Base-by-base conservation (phyloP, 1,140 invertebrate species). In the Oncopeltus fasciatus region DNA sequence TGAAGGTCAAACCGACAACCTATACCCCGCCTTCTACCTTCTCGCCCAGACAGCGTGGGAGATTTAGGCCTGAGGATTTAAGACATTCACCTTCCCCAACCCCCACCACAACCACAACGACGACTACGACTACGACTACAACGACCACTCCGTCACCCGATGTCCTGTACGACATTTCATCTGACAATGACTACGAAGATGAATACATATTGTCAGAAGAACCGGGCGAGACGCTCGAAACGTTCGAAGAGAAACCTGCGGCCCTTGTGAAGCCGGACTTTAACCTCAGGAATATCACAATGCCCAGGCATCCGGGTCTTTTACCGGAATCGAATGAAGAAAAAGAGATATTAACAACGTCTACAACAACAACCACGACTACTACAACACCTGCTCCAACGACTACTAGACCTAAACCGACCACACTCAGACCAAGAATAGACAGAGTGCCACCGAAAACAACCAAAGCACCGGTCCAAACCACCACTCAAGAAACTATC, bases 191-290 rank as follows among this genome's bases (percentile, higher is more conserved):
- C 3, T 62, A 62, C 26, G 61, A 62, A 29, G 14, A 56, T 18
- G 61, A 62, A 33, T 62, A 62, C 38, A 62, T 62, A 18, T 51
- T 33, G 46, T 59, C 57, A 12, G 57, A 59, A 38, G 57, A 59
- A 26, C 57, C 57, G 9, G 57, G 57, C 24, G 57, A 59, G 21
- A 59, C 57, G n/a, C 18, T 43, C 9, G 57, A 59, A 33, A 59
- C 57, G 9, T 58, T 59, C n/a, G 57, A 59, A 9, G 46, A 61
- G 27, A 26, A 27, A 9, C 46, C 60, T 1, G 47, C 46, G 1
- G 26, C 60, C 0, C 24, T 46, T 1, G 44, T 49, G 11, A 46
- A 46, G 24, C 43, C 60, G 4, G 33, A 49, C 26, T 61, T 49
- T 28, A 61, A 61, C 12, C 47, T 61, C 1, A 26, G 49, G 26